Evolutionary conservation across 2,797 vertebrate species (phyloP).

Genomic region (Sebastes trivittatus): DNA sequence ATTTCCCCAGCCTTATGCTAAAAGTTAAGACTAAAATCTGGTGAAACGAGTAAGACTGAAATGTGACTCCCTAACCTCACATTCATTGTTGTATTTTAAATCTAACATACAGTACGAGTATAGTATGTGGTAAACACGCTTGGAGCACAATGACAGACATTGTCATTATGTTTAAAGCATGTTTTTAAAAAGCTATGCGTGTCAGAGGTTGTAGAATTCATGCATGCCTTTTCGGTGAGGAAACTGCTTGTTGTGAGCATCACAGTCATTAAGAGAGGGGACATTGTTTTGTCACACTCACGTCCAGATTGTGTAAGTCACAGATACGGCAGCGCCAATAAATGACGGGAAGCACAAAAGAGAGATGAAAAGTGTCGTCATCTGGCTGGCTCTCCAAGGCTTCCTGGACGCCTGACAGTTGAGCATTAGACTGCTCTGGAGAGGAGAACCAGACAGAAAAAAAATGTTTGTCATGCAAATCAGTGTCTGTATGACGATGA

Average conservation of each 20-base stretch:
- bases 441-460: background rate
- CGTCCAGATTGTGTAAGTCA: constrained; percentile 86
- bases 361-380: constrained; percentile 86
- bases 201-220: background rate
- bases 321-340: constrained; percentile 78
- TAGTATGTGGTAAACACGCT: background rate
- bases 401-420: constrained; percentile 89
- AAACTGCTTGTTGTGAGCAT: background rate
- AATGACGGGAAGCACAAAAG: constrained; percentile 89
- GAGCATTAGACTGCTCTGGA: constrained; percentile 84
- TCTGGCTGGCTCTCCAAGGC: constrained; percentile 88
- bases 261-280: background rate
- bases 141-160: background rate
- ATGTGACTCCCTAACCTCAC: background rate
- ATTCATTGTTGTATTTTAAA: background rate
- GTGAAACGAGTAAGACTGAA: background rate
- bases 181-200: background rate
- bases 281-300: constrained; percentile 72
- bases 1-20: background rate
- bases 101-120: background rate
- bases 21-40: too few relatives aligned
- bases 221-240: background rate
- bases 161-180: background rate
- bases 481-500: rapidly evolving
- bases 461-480: background rate